A percentile compares a stretch with the other conserved stretches of the same genome.
Conservation (phyloP, 2,797 vertebrate genomes). For the Clarias fuscus region DNA sequence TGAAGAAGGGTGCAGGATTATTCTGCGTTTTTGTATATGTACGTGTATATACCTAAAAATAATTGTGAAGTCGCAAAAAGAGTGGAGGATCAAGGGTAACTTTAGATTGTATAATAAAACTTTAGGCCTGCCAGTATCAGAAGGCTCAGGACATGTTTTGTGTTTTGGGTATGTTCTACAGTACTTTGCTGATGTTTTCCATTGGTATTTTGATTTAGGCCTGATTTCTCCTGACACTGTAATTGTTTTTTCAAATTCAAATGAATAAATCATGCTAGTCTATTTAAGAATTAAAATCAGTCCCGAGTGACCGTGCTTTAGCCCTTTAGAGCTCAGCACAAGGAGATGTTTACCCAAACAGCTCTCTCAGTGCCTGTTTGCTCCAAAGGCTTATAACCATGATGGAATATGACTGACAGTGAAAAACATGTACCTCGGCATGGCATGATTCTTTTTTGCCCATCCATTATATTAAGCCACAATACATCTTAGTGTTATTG, state of each 20-base stretch:
- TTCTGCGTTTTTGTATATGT: neutral
- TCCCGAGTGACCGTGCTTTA: constrained; percentile 72
- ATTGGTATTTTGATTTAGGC: constrained; percentile 86
- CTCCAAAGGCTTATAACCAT: constrained; percentile 50
- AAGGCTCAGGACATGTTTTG: constrained; percentile 9
- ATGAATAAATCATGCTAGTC: constrained; percentile 93
- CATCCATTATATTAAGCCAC: neutral
- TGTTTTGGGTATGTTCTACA: constrained; percentile 51
- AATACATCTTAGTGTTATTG: neutral
- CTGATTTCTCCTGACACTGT: constrained; percentile 84
- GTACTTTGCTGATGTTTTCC: constrained; percentile 79
- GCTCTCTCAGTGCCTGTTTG: constrained; percentile 34
- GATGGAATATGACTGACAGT: constrained; percentile 43
- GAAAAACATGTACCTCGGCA: constrained; percentile 57
- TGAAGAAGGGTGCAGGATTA: neutral
- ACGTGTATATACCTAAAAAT: neutral
- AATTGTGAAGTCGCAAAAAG: neutral
- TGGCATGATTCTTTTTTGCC: constrained; percentile 37
- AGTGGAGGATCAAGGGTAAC: neutral
- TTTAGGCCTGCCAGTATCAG: neutral
- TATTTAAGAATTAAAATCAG: constrained; percentile 93
- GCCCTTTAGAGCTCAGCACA: constrained; percentile 68
- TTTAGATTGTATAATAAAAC: neutral
- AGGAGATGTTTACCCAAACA: constrained; percentile 53
- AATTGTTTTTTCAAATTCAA: constrained; percentile 94